Conservation (phyloP, 2,888 invertebrate genomes). For the Eristalinus sepulchralis region DNA sequence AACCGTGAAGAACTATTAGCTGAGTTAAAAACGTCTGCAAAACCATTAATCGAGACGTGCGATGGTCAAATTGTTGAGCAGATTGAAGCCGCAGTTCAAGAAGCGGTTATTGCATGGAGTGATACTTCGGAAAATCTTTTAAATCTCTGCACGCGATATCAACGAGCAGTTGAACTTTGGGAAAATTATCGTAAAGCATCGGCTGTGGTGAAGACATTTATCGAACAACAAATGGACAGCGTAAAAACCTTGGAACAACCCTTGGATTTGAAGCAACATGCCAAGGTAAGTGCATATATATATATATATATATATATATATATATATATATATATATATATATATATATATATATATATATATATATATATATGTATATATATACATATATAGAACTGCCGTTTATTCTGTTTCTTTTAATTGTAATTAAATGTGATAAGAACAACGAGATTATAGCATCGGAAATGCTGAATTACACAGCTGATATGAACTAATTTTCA, state of each 20-base stretch:
- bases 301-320: constrained; percentile 5
- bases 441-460: constrained; percentile 25
- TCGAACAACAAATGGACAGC: constrained; percentile 88
- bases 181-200: constrained; percentile 90
- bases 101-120: constrained; percentile 90
- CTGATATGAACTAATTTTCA: not conserved
- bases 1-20: constrained; percentile 88
- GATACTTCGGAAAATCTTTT: constrained; percentile 89
- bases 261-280: constrained; percentile 85
- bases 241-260: constrained; percentile 86
- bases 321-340: not conserved
- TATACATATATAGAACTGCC: not conserved
- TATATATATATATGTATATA: not conserved
- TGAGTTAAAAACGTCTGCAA: constrained; percentile 87
- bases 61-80: constrained; percentile 87
- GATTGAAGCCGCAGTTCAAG: constrained; percentile 88
- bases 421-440: constrained; percentile 34
- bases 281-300: constrained; percentile 84
- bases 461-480: not conserved
- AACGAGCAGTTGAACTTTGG: constrained; percentile 91
- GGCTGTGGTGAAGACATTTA: constrained; percentile 88
- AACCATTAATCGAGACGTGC: constrained; percentile 87
- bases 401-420: not conserved
- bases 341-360: not conserved
- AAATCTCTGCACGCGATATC: constrained; percentile 89